Base-by-base conservation (phyloP, 2,888 invertebrate genomes). In the Keiferia lycopersicella region DNA sequence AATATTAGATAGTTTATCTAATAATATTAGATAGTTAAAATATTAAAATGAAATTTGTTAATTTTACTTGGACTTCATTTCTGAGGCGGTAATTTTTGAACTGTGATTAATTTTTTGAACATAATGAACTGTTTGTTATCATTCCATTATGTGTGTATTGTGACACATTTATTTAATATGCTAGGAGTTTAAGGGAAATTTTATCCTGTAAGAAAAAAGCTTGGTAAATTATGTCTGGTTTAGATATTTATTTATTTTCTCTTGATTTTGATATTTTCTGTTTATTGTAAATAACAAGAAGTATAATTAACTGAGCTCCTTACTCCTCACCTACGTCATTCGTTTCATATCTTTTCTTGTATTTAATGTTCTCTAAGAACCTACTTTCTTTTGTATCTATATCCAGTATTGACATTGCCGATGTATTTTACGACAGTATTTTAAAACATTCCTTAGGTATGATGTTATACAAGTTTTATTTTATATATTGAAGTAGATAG, bases 351-450 rank as follows among this genome's bases (percentile, higher is more conserved):
- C n/a, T n/a, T n/a, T n/a, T n/a, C n/a, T n/a, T n/a, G n/a, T n/a
- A n/a, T n/a, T n/a, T 30, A 30, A 30, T 30, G 2, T 30, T 30
- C 30, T 30, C 30, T 30, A 30, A 30, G 30, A 4, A 6, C 30
- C 30, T 30, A 30, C 3, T 30, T 30, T 30, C 14, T 26, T 10
- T 22, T 18, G n/a, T 7, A 26, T 26, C 30, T n/a, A 53, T 61
- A 26, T 62, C 71, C 76, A 79, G 78, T 83, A 84, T 84, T 82
- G 3, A 14, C 12, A 30, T 56, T 26, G 22, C 7, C n/a, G 11
- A 56, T 22, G 26, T 26, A 70, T 76, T 68, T 70, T 68, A 63
- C 65, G 30, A 67, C 74, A 77, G 75, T 75, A 77, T 68, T 68
- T 73, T 66, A 67, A 65, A 70, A 73, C 76, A 78, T 78, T 78